Evolutionary conservation across 2,113 vertebrate species (phyloP), one percentile per base, ranked within the genome.

Genomic region (Illadopsis cleaveri): DNA sequence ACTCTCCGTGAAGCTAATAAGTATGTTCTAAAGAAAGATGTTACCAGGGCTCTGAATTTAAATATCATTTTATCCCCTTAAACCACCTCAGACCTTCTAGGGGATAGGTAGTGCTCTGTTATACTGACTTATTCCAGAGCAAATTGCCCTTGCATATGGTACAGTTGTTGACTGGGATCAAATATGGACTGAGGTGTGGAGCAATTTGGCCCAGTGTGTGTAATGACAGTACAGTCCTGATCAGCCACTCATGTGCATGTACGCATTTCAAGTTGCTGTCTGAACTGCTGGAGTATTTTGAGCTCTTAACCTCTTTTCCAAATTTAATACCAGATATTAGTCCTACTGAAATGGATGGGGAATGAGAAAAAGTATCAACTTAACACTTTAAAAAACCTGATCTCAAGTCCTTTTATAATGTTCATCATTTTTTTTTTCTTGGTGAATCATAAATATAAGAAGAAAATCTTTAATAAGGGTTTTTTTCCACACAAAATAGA

Each of bases 291-390:
- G 13, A 64, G 25, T 83, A 50, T 90, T 96, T 91, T 79, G 73
- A 79, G 72, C 48, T 96, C 10, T 82, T 92, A 69, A 94, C 21
- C 68, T 42, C 30, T 51, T 79, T 94, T 69, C 68, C 72, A 93
- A 79, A 73, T 79, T 51, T 51, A 87, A 70, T 45, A 70, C 9
- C 64, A 72, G 35, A 38, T 69, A 73, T 90, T 91, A 81, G 12
- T 91, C 30, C 44, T 73, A 28, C 45, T 87, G 62, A 86, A 95
- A 94, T 50, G 22, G 91, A 83, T 31, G 22, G 11, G 13, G n/a
- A 88, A 50, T 51, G 58, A 94, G 37, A 82, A 91, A 72, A 76
- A 80, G 6, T 38, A 62, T 45, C 14, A 65, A 65, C 4, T 76
- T 86, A 80, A 23, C 14, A 15, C 28, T 94, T 94, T 47, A 25